phyloP scores from a whole-genome alignment of 2,113 vertebrate species.

The Todiramphus chloris region DNA sequence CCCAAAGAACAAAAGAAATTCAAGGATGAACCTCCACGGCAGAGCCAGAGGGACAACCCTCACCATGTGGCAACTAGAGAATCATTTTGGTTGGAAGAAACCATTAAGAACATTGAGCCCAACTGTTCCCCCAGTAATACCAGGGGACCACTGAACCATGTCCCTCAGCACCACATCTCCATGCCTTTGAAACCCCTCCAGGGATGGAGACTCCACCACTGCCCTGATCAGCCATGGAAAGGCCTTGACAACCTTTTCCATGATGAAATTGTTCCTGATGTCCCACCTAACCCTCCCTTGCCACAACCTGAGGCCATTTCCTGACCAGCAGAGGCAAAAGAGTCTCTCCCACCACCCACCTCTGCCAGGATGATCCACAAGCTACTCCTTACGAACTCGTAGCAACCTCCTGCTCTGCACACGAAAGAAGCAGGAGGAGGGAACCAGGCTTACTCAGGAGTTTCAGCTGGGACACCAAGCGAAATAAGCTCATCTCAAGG shows the following conservation, averaged over 20 bases:
- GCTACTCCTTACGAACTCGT: too few species aligned
- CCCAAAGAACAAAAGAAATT: neutral
- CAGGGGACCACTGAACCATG: too few species aligned
- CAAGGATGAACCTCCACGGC: neutral
- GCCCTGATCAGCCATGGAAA: neutral
- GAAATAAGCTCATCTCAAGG: neutral
- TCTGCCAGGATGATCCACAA: neutral
- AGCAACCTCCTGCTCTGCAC: too few species aligned
- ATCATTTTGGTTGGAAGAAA: neutral
- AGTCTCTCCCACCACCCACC: fast-evolving
- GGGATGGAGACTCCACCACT: too few species aligned
- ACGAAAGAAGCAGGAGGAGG: neutral
- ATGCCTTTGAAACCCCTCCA: too few species aligned
- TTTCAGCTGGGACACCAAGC: neutral
- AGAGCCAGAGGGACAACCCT: neutral
- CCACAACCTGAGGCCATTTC: neutral
- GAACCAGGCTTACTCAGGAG: neutral
- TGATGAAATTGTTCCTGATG: neutral
- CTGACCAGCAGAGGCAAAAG: neutral
- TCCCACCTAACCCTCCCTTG: neutral
- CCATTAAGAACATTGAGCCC: neutral
- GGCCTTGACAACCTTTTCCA: neutral
- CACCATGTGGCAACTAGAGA: neutral
- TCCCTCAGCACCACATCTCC: neutral
- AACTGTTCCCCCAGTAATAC: too few species aligned